Percentiles rank a stretch among this genome's conserved stretches.
phyloP scores from a whole-genome alignment of 2,888 invertebrate genomes.

The Ophion ventricosus region DNA sequence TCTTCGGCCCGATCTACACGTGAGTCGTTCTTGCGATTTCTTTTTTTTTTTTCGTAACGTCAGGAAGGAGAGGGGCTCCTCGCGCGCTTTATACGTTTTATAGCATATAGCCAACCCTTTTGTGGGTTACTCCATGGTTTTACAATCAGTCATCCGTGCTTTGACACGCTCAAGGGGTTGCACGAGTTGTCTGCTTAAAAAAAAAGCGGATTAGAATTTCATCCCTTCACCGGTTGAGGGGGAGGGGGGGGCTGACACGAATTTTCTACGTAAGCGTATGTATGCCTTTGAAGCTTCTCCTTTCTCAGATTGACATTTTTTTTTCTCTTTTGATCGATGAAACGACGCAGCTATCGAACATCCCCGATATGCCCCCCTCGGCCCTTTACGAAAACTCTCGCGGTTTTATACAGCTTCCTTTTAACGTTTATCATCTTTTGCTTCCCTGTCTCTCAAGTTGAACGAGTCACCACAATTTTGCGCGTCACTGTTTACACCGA shows the following conservation, averaged over 20 bases:
- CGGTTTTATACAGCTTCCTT: conserved; percentile 64
- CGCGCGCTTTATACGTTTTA: conserved; percentile 39
- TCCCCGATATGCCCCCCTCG: conserved; percentile 1
- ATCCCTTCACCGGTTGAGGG: conserved; percentile 42
- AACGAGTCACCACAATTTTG: conserved; percentile 60
- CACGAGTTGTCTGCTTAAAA: conserved; percentile 71
- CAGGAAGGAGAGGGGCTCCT: not conserved
- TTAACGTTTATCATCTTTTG: conserved; percentile 37
- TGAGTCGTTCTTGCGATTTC: conserved; percentile 43
- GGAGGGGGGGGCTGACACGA: not conserved
- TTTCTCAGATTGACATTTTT: conserved; percentile 37
- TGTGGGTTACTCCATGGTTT: conserved; percentile 83
- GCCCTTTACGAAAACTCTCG: conserved; percentile 50
- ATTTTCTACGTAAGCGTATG: conserved; percentile 20
- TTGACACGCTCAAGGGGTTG: conserved; percentile 82
- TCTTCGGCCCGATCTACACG: conserved; percentile 30
- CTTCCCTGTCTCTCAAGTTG: conserved; percentile 37
- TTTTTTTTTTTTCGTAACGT: conserved; percentile 44
- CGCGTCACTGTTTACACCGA: conserved; percentile 75
- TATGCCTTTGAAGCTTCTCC: conserved; percentile 23
- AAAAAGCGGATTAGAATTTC: conserved; percentile 80
- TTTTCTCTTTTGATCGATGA: conserved; percentile 46
- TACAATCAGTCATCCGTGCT: conserved; percentile 83
- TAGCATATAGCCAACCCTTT: conserved; percentile 72
- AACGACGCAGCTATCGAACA: conserved; percentile 22